Percentiles rank a stretch among this genome's conserved stretches.
phyloP scores from a whole-genome alignment of 2,888 invertebrate genomes.

The Gisinianus flammeolus region DNA sequence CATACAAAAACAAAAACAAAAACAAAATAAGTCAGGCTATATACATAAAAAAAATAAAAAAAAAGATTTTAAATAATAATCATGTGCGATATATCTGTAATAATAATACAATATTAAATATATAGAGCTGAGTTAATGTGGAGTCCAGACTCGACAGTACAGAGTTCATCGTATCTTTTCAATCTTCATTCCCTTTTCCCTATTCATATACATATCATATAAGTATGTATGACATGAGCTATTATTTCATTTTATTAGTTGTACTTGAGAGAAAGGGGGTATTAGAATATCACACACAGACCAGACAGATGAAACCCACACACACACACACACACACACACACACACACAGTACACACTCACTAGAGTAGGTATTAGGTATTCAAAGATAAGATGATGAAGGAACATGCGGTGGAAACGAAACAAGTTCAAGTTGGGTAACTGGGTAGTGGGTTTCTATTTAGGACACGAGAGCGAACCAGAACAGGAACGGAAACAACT shows the following conservation, averaged over 20 bases:
- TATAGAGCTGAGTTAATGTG: no score
- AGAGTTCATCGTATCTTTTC: neutral
- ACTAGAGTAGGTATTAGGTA: neutral
- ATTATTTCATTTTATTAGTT: slow-evolving; percentile 18
- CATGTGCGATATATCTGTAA: no score
- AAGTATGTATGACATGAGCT: slow-evolving; percentile 1
- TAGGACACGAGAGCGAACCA: neutral
- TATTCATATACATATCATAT: no score
- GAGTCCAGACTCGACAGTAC: no score
- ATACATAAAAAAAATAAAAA: no score
- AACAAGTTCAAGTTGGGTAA: neutral
- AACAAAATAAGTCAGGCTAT: no score
- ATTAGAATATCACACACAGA: no score
- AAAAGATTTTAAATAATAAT: no score
- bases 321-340: no score
- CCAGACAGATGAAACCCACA: no score
- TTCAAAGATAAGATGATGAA: neutral
- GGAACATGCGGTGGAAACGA: neutral
- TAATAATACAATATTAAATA: no score
- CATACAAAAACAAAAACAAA: no score
- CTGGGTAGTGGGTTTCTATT: slow-evolving; percentile 19
- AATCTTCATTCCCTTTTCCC: neutral
- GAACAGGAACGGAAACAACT: slow-evolving; percentile 12
- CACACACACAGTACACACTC: neutral
- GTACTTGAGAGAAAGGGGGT: neutral